phyloP scores from a whole-genome alignment of 2,888 invertebrate genomes.

The Trileptium ribeirensis region DNA sequence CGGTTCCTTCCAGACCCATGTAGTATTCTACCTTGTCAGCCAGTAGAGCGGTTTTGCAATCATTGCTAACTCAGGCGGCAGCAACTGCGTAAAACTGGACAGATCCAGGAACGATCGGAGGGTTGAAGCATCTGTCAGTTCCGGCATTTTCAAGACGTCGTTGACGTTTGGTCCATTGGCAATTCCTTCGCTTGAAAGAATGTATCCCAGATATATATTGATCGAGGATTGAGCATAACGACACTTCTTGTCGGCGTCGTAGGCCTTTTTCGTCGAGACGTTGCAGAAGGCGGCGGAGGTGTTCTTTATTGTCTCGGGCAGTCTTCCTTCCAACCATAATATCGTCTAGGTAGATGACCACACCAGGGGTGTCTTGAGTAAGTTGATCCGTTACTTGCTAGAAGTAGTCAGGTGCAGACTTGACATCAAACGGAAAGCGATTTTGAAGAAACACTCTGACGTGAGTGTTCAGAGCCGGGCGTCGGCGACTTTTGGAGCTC shows the following conservation, averaged over 20 bases:
- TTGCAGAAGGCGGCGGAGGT: slow-evolving; percentile 1
- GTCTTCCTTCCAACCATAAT: slow-evolving; percentile 13
- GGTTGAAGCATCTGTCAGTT: slow-evolving; percentile 24
- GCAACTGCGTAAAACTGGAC: slow-evolving; percentile 22
- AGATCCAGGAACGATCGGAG: slow-evolving; percentile 19
- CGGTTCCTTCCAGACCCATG: slow-evolving; percentile 9
- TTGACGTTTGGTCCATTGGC: not conserved
- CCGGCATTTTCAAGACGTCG: slow-evolving; percentile 23
- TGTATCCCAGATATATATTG: not conserved
- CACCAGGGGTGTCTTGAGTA: slow-evolving; percentile 35
- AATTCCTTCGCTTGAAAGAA: not conserved
- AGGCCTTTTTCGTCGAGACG: not conserved
- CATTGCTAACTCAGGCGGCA: not conserved
- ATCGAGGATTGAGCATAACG: not conserved
- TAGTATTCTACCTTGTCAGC: not conserved
- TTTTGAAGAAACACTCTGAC: not conserved
- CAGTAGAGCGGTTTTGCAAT: not conserved
- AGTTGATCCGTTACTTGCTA: slow-evolving; percentile 38
- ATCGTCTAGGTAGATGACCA: slow-evolving; percentile 36
- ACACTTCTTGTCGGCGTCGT: not conserved
- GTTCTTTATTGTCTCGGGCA: not conserved
- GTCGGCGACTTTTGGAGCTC: not conserved
- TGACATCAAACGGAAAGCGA: not conserved
- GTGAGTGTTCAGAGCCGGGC: not conserved
- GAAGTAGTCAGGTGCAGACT: not conserved